phyloP scores from a whole-genome alignment of 2,888 invertebrate species.

The Piscicola geometra region DNA sequence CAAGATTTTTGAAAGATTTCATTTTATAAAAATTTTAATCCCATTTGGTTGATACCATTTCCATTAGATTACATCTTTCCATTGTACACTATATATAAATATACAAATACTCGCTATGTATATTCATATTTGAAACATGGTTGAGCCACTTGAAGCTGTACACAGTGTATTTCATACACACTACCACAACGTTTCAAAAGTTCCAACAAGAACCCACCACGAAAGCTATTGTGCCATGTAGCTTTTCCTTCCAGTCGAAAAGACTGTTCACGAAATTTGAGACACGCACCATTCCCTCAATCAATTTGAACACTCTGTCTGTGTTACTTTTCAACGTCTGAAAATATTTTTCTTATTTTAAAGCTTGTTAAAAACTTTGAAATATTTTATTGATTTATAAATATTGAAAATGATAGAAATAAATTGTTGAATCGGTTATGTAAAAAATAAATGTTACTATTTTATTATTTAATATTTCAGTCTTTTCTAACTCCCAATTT shows the following conservation, averaged over 20 bases:
- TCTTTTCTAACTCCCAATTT: conserved; percentile 68
- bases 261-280: conserved; percentile 89
- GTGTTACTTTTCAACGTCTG: conserved; percentile 84
- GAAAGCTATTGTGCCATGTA: conserved; percentile 59
- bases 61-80: background rate
- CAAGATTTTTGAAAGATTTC: background rate
- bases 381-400: background rate
- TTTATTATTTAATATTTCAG: background rate
- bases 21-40: too few species aligned
- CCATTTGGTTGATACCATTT: background rate
- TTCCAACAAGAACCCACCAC: too few species aligned
- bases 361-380: background rate
- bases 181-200: too few species aligned
- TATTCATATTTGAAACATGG: too few species aligned
- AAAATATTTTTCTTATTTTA: background rate
- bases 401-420: background rate
- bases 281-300: conserved; percentile 79
- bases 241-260: conserved; percentile 88
- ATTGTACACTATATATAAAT: conserved; percentile 20
- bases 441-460: background rate
- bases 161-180: too few species aligned
- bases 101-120: too few species aligned
- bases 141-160: too few species aligned
- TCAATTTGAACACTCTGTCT: conserved; percentile 80
- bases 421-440: background rate